Evolutionary conservation across 2,113 vertebrate species (phyloP), one percentile per base, ranked within the genome.

Genomic region (Sphyrna mokarran): DNA sequence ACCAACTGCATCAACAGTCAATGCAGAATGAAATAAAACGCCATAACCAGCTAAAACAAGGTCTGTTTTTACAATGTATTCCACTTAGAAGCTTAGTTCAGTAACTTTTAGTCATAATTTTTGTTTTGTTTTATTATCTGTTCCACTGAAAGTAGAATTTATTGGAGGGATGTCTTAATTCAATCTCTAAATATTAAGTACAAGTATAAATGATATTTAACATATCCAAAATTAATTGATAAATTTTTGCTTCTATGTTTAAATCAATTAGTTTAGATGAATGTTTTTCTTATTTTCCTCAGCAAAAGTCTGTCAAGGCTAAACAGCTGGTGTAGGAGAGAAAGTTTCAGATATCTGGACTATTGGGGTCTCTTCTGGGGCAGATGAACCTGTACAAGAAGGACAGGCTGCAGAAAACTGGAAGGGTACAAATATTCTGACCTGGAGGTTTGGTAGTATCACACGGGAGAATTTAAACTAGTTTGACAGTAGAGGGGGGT

Each of bases 21-120:
- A 43, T 87, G 94, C 97, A 96, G 18, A 95, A 96, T 20, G 98
- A 98, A 94, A 96, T 96, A 0, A 96, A 97, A 33, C 97, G 96
- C 96, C 98, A 98, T 96, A 98, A 97, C 97, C 97, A 97, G 96
- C 97, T 98, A 68, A 98, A 98, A 96, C 97, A 98, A 94, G 98
- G 98, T 98, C 61, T 83, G 18, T 43, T 66, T 70, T n/a, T 61
- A 43, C 33, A 33, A 22, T 85, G 54, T 33, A 37, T 20, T 85
- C 95, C 78, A 80, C 11, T 85, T 66, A 83, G 80, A 40, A 37
- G n/a, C 33, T 93, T n/a, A 93, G 37, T 90, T 90, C 29, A n/a
- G 10, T 63, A 22, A 83, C 7, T 14, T 48, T 13, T 89, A 11
- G 86, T 89, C 26, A 29, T 58, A 87, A 83, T 89, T 58, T 58